These are phyloP conservation scores for Danio rerio DNA, from an alignment of 2,113 vertebrate species.

Conservation along the genomic window GRCz12tu NC_133180.1:16898501-16899000, in stretches of 20 bases:
- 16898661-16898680: conserved; percentile 92
- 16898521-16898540: no score
- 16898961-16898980: conserved; percentile 96
- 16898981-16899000: conserved; percentile 84
- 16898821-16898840: conserved; percentile 90
- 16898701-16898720: conserved; percentile 88
- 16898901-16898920: background rate
- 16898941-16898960: conserved; percentile 62
- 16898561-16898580: background rate
- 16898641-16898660: conserved; percentile 90
- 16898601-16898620: no score
- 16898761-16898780: conserved; percentile 87
- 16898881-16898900: background rate
- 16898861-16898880: background rate
- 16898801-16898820: conserved; percentile 94
- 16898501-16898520: no score
- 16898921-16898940: background rate
- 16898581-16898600: background rate
- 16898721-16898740: conserved; percentile 82
- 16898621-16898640: conserved; percentile 82
- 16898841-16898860: conserved; percentile 81
- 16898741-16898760: conserved; percentile 91
- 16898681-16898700: conserved; percentile 95
- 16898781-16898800: conserved; percentile 93
- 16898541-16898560: no score